Base-by-base conservation (phyloP, 2,888 invertebrate species). In the Agonopterix heracliana region DNA sequence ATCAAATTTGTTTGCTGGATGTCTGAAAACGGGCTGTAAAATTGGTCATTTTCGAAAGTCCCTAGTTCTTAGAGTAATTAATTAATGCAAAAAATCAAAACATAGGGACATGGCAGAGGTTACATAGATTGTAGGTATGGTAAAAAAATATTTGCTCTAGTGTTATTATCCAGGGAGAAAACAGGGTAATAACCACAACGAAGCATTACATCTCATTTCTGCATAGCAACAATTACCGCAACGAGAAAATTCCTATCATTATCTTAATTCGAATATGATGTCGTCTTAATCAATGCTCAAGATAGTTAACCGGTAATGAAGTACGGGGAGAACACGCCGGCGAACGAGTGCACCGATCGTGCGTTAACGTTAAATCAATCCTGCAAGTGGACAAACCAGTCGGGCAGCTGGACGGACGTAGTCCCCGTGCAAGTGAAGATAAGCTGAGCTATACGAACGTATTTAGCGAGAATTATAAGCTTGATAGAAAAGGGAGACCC, bases 321-420 rank as follows among this genome's bases (percentile, higher is more conserved):
- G 77, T 72, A 75, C 68, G 66, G 66, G 66, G 67, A 63, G 66
- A 72, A 72, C 71, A 71, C 65, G 64, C 68, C 72, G 70, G 68
- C 68, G 69, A 69, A 68, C 71, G 73, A 73, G 69, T 68, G 61
- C 67, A 71, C 71, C 67, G 75, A 80, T 81, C 79, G 78, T 77
- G 77, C 74, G 78, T 80, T 82, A 78, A 84, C 74, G 78, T 82
- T 85, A 81, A 84, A 87, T 88, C 86, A 87, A 86, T 87, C 87
- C 78, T 73, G 72, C 85, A 82, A 86, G 88, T 86, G 86, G 88
- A 81, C 82, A 86, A 88, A 88, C 88, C 88, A 86, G 88, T 88
- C 81, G 66, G 79, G 85, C 88, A 87, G 86, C 88, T 85, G 85
- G 74, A 74, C 79, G 70, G 73, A 73, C 79, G 70, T 70, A 47